Evolutionary conservation across 2,888 invertebrate species (phyloP).

Genomic region (Pammene aurita): DNA sequence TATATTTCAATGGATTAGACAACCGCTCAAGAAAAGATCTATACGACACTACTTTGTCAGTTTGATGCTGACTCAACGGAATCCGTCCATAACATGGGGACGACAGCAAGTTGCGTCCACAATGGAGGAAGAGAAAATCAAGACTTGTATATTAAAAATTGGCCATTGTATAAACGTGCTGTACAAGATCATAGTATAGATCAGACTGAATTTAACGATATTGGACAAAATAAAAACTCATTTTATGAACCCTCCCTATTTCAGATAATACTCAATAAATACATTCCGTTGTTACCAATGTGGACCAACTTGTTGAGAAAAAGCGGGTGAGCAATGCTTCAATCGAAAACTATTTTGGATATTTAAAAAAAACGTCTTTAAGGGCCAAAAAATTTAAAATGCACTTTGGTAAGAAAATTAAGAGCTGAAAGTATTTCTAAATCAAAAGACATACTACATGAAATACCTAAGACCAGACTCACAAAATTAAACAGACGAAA

Average conservation of each 20-base stretch:
- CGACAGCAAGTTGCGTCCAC: not conserved
- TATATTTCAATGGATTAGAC: not conserved
- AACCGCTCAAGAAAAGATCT: not conserved
- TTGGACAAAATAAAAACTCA: not conserved
- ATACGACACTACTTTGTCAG: not conserved
- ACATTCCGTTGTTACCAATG: slow-evolving; percentile 9
- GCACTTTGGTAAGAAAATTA: not conserved
- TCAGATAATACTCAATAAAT: not conserved
- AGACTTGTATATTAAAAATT: slow-evolving; percentile 6
- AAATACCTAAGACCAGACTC: slow-evolving; percentile 5
- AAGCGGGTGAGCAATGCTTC: slow-evolving; percentile 12
- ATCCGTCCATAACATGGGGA: not conserved
- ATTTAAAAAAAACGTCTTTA: slow-evolving; percentile 13
- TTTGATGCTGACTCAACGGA: too few relatives aligned
- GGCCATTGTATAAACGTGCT: slow-evolving; percentile 7
- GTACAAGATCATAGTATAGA: not conserved
- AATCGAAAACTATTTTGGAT: slow-evolving; percentile 12
- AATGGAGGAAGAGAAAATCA: not conserved
- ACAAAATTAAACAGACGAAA: not conserved
- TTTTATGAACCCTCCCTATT: not conserved
- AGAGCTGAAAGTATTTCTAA: not conserved
- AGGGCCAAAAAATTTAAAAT: slow-evolving; percentile 3
- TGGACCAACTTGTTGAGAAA: slow-evolving; percentile 5
- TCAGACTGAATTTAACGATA: not conserved
- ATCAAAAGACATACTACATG: slow-evolving; percentile 8